Conservation (phyloP, 2,888 invertebrate genomes). For the Euplexia lucipara region DNA sequence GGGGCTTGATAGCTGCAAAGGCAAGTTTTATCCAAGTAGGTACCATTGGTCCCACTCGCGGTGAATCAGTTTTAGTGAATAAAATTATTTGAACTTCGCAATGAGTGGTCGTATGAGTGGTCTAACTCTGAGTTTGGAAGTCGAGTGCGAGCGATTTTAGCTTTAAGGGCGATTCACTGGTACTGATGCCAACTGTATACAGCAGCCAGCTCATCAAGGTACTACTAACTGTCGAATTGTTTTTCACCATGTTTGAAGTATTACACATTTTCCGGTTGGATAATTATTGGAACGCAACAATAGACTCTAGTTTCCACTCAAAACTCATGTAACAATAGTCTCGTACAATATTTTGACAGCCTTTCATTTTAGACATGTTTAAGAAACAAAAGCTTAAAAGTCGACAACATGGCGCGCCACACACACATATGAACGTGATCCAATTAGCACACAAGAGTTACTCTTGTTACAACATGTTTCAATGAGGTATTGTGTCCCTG, state of each 20-base stretch:
- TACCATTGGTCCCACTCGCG: too few relatives aligned
- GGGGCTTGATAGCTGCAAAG: background rate
- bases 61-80: too few relatives aligned
- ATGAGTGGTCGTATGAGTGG: too few relatives aligned
- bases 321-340: background rate
- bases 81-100: too few relatives aligned
- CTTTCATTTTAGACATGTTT: background rate
- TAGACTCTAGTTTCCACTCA: background rate
- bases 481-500: background rate
- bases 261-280: background rate
- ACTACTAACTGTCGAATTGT: too few relatives aligned
- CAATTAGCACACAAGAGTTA: conserved; percentile 22
- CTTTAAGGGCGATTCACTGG: too few relatives aligned
- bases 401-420: background rate
- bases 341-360: background rate
- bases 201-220: too few relatives aligned
- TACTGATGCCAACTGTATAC: too few relatives aligned
- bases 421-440: conserved; percentile 11
- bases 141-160: too few relatives aligned
- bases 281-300: background rate
- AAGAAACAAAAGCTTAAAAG: background rate
- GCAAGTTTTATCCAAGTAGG: background rate
- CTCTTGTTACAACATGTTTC: background rate
- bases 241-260: background rate
- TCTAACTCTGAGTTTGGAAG: too few relatives aligned